phyloP scores from a whole-genome alignment of 2,113 vertebrate species.

The Sminthopsis crassicaudata region DNA sequence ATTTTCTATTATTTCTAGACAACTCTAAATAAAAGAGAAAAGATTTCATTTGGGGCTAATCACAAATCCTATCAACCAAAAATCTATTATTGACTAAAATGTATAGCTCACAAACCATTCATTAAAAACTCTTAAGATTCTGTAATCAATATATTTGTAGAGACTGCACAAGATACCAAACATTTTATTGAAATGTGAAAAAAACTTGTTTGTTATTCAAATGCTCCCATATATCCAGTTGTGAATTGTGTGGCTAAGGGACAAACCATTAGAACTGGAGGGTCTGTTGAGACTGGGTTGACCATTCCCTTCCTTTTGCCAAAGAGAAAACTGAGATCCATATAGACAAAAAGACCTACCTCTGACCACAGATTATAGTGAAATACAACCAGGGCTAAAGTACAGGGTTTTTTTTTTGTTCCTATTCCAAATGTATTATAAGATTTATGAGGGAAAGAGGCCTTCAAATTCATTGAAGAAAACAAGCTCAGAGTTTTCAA shows the following conservation, averaged over 20 bases:
- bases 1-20: not conserved
- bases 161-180: not conserved
- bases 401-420: too few species aligned
- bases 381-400: not conserved
- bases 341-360: not conserved
- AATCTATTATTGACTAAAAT: not conserved
- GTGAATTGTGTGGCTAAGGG: not conserved
- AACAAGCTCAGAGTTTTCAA: too few species aligned
- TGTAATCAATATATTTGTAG: not conserved
- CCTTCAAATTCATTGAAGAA: too few species aligned
- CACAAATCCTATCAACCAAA: not conserved
- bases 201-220: not conserved
- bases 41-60: not conserved
- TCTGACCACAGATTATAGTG: not conserved
- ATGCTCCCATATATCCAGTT: not conserved
- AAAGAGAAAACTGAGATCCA: not conserved
- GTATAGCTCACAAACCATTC: conserved; percentile 45
- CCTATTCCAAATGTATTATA: too few species aligned
- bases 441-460: too few species aligned
- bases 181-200: conserved; percentile 14
- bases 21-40: not conserved
- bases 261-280: not conserved
- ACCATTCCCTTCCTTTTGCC: not conserved
- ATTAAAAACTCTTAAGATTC: conserved; percentile 22
- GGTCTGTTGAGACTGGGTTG: not conserved